Evolutionary conservation across 2,797 vertebrate genomes (phyloP).

Genomic region (Dermochelys coriacea): DNA sequence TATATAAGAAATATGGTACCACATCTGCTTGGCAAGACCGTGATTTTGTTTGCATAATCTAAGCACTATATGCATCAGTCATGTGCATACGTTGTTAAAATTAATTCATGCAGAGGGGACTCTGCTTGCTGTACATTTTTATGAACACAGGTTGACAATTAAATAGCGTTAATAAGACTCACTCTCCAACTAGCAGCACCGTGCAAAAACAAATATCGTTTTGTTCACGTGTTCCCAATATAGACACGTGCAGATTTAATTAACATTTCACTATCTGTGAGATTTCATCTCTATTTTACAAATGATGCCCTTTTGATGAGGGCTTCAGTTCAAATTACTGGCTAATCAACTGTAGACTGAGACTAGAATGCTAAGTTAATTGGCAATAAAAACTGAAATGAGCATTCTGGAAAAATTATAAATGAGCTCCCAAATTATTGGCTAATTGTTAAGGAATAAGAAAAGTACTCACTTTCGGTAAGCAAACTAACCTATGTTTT

Average conservation of each 20-base stretch:
- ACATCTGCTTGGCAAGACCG: background rate
- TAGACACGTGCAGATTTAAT: conserved; percentile 58
- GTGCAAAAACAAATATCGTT: conserved; percentile 65
- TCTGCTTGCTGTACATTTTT: background rate
- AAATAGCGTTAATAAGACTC: conserved; percentile 43
- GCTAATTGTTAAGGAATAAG: background rate
- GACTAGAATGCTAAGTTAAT: conserved; percentile 46
- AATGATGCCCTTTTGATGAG: conserved; percentile 62
- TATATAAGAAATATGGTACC: background rate
- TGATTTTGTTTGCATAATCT: background rate
- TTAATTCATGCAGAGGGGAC: conserved; percentile 17
- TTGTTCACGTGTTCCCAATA: conserved; percentile 46
- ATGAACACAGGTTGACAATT: conserved; percentile 47
- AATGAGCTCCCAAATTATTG: background rate
- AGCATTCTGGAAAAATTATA: background rate
- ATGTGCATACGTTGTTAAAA: background rate
- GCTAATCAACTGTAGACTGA: conserved; percentile 33
- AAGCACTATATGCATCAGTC: background rate
- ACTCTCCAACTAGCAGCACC: conserved; percentile 22
- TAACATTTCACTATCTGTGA: conserved; percentile 38
- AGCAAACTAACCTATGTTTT: background rate
- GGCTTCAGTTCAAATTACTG: conserved; percentile 25
- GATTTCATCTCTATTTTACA: conserved; percentile 49
- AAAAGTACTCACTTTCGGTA: background rate
- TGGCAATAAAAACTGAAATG: conserved; percentile 49